These are phyloP conservation scores for Octonoba sinensis DNA, from an alignment of 2,888 invertebrate genomes.

Conservation along the genomic window DNA sequence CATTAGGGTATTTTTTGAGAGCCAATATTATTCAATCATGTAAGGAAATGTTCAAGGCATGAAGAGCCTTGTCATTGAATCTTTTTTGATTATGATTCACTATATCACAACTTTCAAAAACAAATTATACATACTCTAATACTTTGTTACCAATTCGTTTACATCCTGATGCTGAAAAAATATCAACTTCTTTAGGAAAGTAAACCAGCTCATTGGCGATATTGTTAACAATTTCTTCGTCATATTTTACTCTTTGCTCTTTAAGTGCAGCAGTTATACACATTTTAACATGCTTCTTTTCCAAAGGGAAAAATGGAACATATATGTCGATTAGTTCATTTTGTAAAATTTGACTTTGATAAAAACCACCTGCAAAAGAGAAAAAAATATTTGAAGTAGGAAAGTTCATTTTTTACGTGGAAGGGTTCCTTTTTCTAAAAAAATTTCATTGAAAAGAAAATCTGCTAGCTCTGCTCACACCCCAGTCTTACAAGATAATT, in stretches of 20 bases:
- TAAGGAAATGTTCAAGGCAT: too few relatives aligned
- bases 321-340: slow-evolving; percentile 91
- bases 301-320: slow-evolving; percentile 94
- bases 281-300: slow-evolving; percentile 82
- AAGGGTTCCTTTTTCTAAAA: too few relatives aligned
- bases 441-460: too few relatives aligned
- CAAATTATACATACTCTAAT: slow-evolving; percentile 66
- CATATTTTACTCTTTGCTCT: not conserved
- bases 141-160: slow-evolving; percentile 86
- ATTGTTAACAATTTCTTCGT: slow-evolving; percentile 73
- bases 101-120: too few relatives aligned
- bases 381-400: too few relatives aligned
- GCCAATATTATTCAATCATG: too few relatives aligned
- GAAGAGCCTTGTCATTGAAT: too few relatives aligned
- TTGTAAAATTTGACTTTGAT: slow-evolving; percentile 84
- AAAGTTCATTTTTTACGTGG: too few relatives aligned
- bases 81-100: too few relatives aligned
- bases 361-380: slow-evolving; percentile 80
- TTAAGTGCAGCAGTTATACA: slow-evolving; percentile 79
- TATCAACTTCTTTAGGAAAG: slow-evolving; percentile 80
- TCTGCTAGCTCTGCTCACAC: too few relatives aligned
- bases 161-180: slow-evolving; percentile 90
- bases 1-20: too few relatives aligned
- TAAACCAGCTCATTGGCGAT: slow-evolving; percentile 80
- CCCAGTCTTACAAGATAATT: too few relatives aligned